Conservation (phyloP, 2,888 invertebrate genomes). For the Sturmia bella region DNA sequence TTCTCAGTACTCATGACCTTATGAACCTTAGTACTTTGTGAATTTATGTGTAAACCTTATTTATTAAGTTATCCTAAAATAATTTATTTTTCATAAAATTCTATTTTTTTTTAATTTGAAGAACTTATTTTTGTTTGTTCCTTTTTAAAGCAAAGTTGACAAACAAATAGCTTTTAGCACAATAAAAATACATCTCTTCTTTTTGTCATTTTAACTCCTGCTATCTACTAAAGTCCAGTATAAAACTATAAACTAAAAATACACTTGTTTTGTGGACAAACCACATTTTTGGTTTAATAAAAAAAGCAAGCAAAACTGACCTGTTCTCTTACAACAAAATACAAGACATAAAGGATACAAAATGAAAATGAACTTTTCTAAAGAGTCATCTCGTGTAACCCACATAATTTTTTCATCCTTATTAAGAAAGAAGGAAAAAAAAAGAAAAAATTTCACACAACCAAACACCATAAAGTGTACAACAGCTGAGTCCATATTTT, state of each 20-base stretch:
- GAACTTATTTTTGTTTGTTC: too few relatives aligned
- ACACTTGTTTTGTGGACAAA: conserved; percentile 1
- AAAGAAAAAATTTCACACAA: background rate
- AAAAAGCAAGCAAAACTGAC: conserved; percentile 46
- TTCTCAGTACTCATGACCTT: too few relatives aligned
- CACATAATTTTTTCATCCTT: conserved; percentile 27
- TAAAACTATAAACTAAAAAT: background rate
- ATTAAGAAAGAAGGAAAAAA: conserved; percentile 18
- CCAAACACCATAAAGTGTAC: background rate
- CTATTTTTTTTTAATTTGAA: too few relatives aligned
- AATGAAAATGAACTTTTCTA: conserved; percentile 45
- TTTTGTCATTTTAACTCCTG: background rate
- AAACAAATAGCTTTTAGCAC: too few relatives aligned
- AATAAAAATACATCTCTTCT: too few relatives aligned
- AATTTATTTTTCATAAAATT: too few relatives aligned
- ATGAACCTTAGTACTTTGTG: too few relatives aligned
- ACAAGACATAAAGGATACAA: conserved; percentile 23
- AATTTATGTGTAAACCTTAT: too few relatives aligned
- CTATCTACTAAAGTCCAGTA: background rate
- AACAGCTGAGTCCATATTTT: conserved; percentile 37
- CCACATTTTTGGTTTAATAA: conserved; percentile 20
- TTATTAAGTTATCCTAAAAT: too few relatives aligned
- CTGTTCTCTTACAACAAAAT: conserved; percentile 12
- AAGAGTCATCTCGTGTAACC: conserved; percentile 45
- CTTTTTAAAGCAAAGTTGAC: too few relatives aligned